These are phyloP conservation scores for Formicarius rufipectus DNA, from an alignment of 2,113 vertebrate genomes.

Conservation along the genomic window DNA sequence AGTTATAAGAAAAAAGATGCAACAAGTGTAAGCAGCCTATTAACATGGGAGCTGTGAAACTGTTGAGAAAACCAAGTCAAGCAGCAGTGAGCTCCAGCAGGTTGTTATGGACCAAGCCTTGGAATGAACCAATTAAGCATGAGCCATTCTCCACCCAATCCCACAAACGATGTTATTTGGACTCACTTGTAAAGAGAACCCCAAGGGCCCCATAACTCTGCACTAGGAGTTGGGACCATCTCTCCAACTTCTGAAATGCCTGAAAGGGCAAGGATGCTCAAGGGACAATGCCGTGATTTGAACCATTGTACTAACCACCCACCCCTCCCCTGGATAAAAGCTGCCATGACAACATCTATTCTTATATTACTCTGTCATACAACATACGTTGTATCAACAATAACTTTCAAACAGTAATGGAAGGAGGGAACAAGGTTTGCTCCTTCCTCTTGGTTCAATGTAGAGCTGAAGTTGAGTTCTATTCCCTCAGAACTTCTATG, in stretches of 20 bases:
- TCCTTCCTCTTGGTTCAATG: background rate
- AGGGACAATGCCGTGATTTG: background rate
- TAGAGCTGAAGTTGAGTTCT: background rate
- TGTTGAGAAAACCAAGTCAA: background rate
- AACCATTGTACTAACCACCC: background rate
- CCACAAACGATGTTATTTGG: background rate
- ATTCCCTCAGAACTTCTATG: background rate
- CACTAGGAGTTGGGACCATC: background rate
- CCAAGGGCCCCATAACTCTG: background rate
- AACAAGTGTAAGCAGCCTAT: background rate
- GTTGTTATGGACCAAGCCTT: accelerated
- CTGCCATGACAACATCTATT: too few species aligned
- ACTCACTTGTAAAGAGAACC: background rate
- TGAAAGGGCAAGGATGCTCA: background rate
- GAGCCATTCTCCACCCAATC: background rate
- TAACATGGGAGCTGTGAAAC: background rate
- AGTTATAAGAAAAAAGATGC: background rate
- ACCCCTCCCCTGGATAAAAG: background rate
- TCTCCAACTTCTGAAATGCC: background rate
- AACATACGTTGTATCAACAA: background rate
- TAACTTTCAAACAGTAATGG: background rate
- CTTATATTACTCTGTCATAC: background rate
- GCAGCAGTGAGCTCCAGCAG: background rate
- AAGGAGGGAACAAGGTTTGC: background rate
- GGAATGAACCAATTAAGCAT: background rate